phyloP scores from a whole-genome alignment of 2,113 vertebrate species.

The Podarcis muralis region DNA sequence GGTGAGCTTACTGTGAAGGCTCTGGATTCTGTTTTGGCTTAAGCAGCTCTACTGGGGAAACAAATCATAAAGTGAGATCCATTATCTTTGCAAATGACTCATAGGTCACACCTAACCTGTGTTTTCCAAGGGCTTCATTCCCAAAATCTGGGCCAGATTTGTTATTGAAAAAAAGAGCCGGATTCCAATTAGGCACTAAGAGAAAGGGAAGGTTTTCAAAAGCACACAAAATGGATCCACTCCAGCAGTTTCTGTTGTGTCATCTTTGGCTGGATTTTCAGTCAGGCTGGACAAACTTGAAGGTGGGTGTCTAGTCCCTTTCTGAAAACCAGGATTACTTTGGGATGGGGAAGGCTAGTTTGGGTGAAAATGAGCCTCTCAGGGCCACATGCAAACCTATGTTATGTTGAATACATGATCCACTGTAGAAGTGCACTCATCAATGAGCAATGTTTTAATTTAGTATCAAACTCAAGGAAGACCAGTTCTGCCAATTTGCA shows the following conservation, averaged over 20 bases:
- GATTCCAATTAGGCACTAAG: neutral
- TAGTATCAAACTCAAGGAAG: neutral
- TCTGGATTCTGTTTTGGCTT: neutral
- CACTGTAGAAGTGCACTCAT: neutral
- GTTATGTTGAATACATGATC: neutral
- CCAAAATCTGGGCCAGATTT: neutral
- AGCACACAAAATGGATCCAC: neutral
- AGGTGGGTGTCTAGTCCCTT: neutral
- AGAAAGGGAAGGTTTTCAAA: neutral
- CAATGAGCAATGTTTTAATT: neutral
- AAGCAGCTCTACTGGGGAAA: neutral
- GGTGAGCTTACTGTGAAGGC: neutral
- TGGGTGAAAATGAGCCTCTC: neutral
- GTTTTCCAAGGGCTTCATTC: neutral
- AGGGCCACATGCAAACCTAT: neutral
- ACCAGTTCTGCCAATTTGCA: neutral
- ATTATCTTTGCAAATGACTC: slow-evolving; percentile 4
- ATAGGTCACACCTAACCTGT: neutral
- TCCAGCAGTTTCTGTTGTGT: slow-evolving; percentile 8
- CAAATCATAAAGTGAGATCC: neutral
- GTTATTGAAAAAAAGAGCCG: neutral
- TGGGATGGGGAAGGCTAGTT: neutral
- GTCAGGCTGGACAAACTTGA: neutral
- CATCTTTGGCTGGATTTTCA: slow-evolving; percentile 5
- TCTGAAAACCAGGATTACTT: neutral